Evolutionary conservation across 2,113 vertebrate genomes (phyloP).

Genomic region (Myotis brandtii): DNA sequence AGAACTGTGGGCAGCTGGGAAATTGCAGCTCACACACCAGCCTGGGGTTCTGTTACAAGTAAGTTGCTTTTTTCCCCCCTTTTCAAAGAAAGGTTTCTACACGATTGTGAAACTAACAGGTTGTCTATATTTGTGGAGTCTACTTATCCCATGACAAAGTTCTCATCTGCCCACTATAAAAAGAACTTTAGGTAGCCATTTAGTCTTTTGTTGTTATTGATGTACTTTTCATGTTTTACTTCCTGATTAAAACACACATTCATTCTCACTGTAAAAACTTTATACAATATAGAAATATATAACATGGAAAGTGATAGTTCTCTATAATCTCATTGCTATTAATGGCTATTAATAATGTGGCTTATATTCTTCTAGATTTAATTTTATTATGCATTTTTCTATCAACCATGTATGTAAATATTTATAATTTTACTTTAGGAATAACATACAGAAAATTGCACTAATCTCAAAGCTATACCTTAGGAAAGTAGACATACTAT

Average conservation of each 20-base stretch:
- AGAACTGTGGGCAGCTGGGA: constrained; percentile 77
- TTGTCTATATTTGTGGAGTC: background rate
- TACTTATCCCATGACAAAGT: background rate
- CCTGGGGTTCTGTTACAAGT: background rate
- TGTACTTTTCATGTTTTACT: constrained; percentile 1
- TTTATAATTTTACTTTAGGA: background rate
- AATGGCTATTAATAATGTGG: background rate
- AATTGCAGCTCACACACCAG: constrained; percentile 35
- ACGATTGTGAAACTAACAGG: background rate
- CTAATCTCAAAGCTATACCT: background rate
- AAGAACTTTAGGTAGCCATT: background rate
- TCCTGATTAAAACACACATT: background rate
- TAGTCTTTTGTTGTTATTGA: background rate
- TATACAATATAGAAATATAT: background rate
- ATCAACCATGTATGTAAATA: background rate
- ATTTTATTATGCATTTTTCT: background rate
- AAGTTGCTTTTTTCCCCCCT: background rate
- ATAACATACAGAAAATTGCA: background rate
- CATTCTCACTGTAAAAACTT: background rate
- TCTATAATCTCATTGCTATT: background rate
- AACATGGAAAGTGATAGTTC: constrained; percentile 2
- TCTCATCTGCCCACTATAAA: background rate
- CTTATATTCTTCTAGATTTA: constrained; percentile 39
- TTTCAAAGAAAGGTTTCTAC: constrained; percentile 62
- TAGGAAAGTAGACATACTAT: background rate